Base-by-base conservation (phyloP, 2,113 vertebrate genomes). In the Apeltes quadracus region DNA sequence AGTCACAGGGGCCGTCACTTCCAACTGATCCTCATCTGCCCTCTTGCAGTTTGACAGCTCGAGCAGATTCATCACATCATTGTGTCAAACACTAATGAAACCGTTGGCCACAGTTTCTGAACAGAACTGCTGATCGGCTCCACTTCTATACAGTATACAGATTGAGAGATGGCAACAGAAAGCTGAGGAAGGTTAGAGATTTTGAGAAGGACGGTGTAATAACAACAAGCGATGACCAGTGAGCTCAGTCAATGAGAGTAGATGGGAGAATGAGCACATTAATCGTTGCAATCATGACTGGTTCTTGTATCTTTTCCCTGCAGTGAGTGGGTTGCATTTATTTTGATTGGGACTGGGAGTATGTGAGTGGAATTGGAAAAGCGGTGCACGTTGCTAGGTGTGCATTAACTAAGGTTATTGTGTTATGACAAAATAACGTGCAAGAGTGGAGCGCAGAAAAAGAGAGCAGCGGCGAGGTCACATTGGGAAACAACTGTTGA, bases 251-350 rank as follows among this genome's bases (percentile, higher is more conserved):
- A 87, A 74, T n/a, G 80, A 53, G 57, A 78, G 75, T 66, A 86
- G 83, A 87, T 87, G 70, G 81, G 76, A 84, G 82, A 84, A 89
- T 88, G 72, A 85, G 84, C 71, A 78, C 84, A 91, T 89, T 87
- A 88, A 90, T 91, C 88, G 91, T 84, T 89, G 83, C 86, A 87
- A 90, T 89, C 84, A 80, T 72, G 85, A 58, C 85, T 82, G 70
- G 51, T 59, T 65, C 73, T 77, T 69, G 69, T 85, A 83, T 84
- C 78, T 72, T 84, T 85, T 63, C 75, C 76, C 78, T 78, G 77
- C 83, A 82, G 74, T 71, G 76, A 84, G 83, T 87, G 82, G 86
- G 69, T 55, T 84, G 86, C 83, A 87, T 89, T 83, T 89, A 85
- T 75, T 72, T 76, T 75, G 79, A 76, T 79, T 70, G 70, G 75